These are phyloP conservation scores for Thalassoma bifasciatum DNA, from an alignment of 2,113 vertebrate species.

Conservation along the genomic window DNA sequence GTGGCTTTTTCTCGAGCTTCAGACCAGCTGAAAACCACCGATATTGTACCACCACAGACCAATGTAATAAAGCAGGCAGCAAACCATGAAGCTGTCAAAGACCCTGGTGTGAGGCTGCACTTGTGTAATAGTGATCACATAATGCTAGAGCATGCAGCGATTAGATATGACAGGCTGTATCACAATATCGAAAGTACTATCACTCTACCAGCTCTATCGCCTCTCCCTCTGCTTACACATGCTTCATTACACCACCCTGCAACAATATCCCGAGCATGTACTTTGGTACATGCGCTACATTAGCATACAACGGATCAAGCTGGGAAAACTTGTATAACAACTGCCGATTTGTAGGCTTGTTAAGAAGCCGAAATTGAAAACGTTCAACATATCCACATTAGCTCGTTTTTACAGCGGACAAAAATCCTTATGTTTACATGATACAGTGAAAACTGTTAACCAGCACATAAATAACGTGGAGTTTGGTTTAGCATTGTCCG, in stretches of 20 bases:
- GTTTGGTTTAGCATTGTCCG: not conserved
- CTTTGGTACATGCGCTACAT: not conserved
- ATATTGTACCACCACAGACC: not conserved
- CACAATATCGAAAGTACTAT: too few species aligned
- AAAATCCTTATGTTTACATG: too few species aligned
- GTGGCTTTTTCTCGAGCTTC: not conserved
- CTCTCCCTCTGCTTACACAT: not conserved
- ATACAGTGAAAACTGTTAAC: too few species aligned
- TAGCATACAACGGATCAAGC: not conserved
- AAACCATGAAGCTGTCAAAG: not conserved
- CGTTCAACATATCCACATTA: too few species aligned
- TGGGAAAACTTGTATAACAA: not conserved
- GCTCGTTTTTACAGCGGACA: not conserved
- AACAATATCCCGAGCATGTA: too few species aligned
- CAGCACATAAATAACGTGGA: not conserved
- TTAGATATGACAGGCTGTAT: too few species aligned
- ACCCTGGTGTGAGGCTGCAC: not conserved
- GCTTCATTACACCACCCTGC: not conserved
- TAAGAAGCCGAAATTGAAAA: constrained; percentile 1
- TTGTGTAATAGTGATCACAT: not conserved
- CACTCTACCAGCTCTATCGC: too few species aligned
- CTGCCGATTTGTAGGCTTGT: too few species aligned
- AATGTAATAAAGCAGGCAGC: not conserved
- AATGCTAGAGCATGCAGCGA: not conserved
- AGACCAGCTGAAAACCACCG: not conserved